These are phyloP conservation scores for Anoplius nigerrimus DNA, from an alignment of 2,888 invertebrate species.

Conservation along the genomic window DNA sequence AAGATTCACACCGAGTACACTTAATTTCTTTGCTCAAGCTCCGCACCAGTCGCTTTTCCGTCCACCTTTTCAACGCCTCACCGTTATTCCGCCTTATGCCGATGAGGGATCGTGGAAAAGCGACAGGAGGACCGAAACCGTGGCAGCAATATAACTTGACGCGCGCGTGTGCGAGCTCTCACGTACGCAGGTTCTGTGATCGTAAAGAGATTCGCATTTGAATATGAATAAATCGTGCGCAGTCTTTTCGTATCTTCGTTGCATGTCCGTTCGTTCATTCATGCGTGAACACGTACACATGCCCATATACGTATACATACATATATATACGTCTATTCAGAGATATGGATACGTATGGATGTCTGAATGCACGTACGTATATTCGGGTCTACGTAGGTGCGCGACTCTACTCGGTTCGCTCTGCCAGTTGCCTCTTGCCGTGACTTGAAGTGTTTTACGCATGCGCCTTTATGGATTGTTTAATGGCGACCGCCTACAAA, in stretches of 20 bases:
- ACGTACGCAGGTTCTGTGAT: slow-evolving; percentile 43
- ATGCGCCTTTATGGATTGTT: slow-evolving; percentile 74
- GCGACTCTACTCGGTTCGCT: slow-evolving; percentile 18
- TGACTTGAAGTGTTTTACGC: slow-evolving; percentile 69
- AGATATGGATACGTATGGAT: no score
- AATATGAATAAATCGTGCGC: slow-evolving; percentile 72
- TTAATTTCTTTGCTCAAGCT: no score
- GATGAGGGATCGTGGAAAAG: no score
- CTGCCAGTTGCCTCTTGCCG: slow-evolving; percentile 3
- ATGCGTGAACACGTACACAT: no score
- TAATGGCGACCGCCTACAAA: slow-evolving; percentile 75
- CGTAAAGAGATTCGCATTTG: slow-evolving; percentile 70
- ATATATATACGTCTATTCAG: no score
- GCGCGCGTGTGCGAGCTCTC: slow-evolving; percentile 17
- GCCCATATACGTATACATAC: no score
- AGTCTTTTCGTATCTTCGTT: slow-evolving; percentile 41
- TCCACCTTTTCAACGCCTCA: background rate
- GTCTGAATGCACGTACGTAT: no score
- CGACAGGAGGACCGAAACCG: no score
- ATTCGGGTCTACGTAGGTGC: slow-evolving; percentile 4
- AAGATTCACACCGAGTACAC: no score
- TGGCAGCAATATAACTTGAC: background rate
- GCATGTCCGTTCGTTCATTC: slow-evolving; percentile 36
- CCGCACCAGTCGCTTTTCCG: no score
- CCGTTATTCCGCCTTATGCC: background rate